Conservation (phyloP, 2,113 vertebrate species). For the Colaptes auratus region DNA sequence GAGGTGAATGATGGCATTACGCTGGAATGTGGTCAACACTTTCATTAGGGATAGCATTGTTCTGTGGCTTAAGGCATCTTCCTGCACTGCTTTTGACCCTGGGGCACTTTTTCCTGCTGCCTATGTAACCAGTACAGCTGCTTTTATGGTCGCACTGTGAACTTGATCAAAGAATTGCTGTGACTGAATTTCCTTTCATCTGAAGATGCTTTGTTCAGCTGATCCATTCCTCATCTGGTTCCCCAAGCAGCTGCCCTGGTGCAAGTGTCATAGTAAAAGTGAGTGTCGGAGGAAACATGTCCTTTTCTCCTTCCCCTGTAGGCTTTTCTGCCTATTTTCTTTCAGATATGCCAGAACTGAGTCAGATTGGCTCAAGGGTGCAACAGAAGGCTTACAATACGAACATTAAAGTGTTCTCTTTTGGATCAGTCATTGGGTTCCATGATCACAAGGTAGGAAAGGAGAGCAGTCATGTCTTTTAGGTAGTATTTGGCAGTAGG, state of each 20-base stretch:
- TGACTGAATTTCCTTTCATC: background rate
- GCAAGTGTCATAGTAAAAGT: background rate
- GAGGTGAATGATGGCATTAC: background rate
- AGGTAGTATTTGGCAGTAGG: background rate
- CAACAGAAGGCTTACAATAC: background rate
- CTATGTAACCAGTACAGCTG: background rate
- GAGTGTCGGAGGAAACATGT: background rate
- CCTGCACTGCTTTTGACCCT: background rate
- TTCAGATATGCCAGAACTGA: background rate
- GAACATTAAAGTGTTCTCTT: background rate
- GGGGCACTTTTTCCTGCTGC: background rate
- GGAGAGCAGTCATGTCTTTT: background rate
- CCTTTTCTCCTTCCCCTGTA: background rate
- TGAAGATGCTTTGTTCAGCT: background rate
- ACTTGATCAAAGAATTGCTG: background rate
- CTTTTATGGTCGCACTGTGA: background rate
- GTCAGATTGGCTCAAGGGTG: background rate
- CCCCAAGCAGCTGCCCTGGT: background rate
- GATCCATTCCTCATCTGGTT: background rate
- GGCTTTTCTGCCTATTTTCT: background rate
- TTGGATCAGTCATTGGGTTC: background rate
- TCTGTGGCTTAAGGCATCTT: background rate
- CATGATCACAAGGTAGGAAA: background rate
- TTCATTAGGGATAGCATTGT: rapidly evolving
- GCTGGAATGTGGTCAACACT: background rate